Evolutionary conservation across 2,113 vertebrate genomes (phyloP).

Genomic region (Platysteira castanea): DNA sequence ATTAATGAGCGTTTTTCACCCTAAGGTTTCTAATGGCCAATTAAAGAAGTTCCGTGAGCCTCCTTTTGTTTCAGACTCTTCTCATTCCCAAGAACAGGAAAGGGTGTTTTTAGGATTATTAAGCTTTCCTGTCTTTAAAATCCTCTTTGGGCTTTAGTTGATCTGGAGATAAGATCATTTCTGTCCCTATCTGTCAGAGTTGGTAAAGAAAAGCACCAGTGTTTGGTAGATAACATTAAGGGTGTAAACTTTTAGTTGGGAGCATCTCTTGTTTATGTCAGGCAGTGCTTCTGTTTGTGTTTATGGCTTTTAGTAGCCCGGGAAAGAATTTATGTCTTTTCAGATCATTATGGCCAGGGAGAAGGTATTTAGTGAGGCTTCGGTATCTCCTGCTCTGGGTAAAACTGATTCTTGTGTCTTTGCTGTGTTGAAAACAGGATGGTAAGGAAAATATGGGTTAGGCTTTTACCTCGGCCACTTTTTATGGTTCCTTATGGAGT

Average conservation of each 20-base stretch:
- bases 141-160: not conserved
- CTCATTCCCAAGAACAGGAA: not conserved
- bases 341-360: not conserved
- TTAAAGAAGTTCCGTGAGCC: not conserved
- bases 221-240: not conserved
- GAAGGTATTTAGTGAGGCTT: not conserved
- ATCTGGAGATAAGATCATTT: constrained; percentile 24
- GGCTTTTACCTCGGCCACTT: not conserved
- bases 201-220: not conserved
- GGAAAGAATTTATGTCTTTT: not conserved
- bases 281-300: not conserved
- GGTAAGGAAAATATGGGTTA: not conserved
- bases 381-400: not conserved
- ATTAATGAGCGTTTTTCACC: not conserved
- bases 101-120: constrained; percentile 1
- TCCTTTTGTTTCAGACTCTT: not conserved
- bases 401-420: not conserved
- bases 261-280: not conserved
- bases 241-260: not conserved
- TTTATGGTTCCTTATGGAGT: not conserved
- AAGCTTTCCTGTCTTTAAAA: not conserved
- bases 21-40: not conserved
- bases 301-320: not conserved
- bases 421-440: not conserved
- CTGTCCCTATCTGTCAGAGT: not conserved